Percentiles rank a stretch among this genome's conserved stretches.
Evolutionary conservation across 2,113 vertebrate species (phyloP).

Genomic region (Eretmochelys imbricata): DNA sequence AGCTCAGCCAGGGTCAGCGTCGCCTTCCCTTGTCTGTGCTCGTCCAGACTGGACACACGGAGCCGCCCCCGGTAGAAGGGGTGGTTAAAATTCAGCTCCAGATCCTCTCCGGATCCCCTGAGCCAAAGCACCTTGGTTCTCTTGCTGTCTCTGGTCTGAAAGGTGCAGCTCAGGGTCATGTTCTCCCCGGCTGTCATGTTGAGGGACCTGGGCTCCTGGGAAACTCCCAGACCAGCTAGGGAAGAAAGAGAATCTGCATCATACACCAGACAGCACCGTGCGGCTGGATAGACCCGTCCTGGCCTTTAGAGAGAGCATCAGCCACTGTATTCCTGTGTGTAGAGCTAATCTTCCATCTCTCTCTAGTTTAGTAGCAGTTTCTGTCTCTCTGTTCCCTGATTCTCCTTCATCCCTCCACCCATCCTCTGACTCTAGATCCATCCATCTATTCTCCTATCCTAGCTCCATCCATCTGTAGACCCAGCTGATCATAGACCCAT

Average conservation of each 20-base stretch:
- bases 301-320: neutral
- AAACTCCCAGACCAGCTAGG: neutral
- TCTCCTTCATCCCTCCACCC: neutral
- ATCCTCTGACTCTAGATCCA: neutral
- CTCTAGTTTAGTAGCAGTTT: neutral
- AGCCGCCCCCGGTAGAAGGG: neutral
- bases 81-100: neutral
- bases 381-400: neutral
- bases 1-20: neutral
- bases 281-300: neutral
- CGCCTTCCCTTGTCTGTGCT: neutral
- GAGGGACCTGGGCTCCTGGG: neutral
- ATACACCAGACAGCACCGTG: no score
- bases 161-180: neutral
- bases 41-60: neutral
- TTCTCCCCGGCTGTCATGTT: neutral
- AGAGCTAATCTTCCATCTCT: neutral
- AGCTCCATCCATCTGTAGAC: no score
- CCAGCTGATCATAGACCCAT: neutral
- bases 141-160: rapidly evolving
- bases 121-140: neutral
- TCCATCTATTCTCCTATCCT: neutral
- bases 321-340: neutral
- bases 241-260: neutral
- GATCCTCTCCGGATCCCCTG: neutral